Evolutionary conservation across 2,888 invertebrate genomes (phyloP), one percentile per base, ranked within the genome.

Genomic region (Altica lythri): DNA sequence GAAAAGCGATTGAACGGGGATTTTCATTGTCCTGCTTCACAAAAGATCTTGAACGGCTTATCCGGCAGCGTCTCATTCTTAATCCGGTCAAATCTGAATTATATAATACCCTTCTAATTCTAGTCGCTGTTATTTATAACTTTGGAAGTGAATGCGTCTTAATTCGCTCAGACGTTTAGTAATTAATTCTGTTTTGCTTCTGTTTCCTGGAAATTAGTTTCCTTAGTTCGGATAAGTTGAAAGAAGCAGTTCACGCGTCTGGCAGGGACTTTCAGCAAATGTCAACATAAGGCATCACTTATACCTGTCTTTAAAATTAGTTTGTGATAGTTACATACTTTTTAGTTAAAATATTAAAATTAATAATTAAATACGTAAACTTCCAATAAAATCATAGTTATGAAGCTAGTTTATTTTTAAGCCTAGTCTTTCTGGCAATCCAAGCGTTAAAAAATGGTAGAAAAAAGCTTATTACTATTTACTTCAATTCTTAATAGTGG

Each of bases 11-110:
- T 42, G 40, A 42, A 49, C 46, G 35, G 35, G 38, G 22, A 14
- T 49, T 37, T 49, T 49, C 40, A 49, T 49, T 49, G 49, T 49
- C 49, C 49, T 22, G 30, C 16, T 13, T 4, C 22, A 49, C 49
- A 49, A 49, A 32, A 16, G 49, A 42, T 22, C 38, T 48, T 13
- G 29, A 30, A 35, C 29, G 48, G 27, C 48, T 38, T 38, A 48
- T 48, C 38, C 48, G 27, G 5, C 48, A 14, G 38, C 38, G 38
- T 38, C 25, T 40, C 22, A 40, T 47, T 47, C 29, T 29, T 38
- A 47, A 47, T 37, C 47, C 47, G 17, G 18, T 29, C 18, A 37
- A 47, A 47, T 47, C 47, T 38, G 47, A 47, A 47, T 38, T 38
- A 29, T 38, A 38, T 47, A 47, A 47, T 47, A 18, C 47, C 38